phyloP scores from a whole-genome alignment of 2,888 invertebrate genomes.

The Pseudococcus jackbeardsleyi region DNA sequence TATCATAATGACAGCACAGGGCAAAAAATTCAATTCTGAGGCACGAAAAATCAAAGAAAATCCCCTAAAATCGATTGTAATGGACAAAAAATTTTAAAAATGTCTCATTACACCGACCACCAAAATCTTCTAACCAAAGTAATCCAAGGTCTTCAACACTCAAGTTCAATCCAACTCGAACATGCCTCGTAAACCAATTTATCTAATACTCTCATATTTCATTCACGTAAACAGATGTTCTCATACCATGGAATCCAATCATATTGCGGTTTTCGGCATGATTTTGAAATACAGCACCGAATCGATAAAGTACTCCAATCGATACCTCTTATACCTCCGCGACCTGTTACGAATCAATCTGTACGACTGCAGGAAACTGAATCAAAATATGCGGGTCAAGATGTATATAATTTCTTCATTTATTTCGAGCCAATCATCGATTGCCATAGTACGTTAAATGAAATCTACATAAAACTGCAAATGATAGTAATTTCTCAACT shows the following conservation, averaged over 20 bases:
- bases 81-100: no score
- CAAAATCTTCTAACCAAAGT: background rate
- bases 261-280: background rate
- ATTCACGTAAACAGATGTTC: background rate
- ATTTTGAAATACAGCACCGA: background rate
- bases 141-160: background rate
- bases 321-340: background rate
- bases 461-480: background rate
- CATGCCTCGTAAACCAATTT: background rate
- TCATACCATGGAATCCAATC: background rate
- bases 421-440: background rate
- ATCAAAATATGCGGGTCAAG: background rate
- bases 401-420: conserved; percentile 2
- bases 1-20: no score
- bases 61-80: no score
- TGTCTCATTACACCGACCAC: no score
- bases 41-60: no score
- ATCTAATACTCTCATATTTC: background rate
- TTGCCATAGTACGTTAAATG: background rate
- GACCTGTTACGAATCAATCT: conserved; percentile 16
- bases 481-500: conserved; percentile 1
- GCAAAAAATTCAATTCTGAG: no score
- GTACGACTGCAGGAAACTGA: background rate
- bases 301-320: background rate
- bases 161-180: background rate